Percentiles rank a stretch among this genome's conserved stretches.
phyloP scores from a whole-genome alignment of 2,113 vertebrate genomes.

The Bagarius yarrelli region DNA sequence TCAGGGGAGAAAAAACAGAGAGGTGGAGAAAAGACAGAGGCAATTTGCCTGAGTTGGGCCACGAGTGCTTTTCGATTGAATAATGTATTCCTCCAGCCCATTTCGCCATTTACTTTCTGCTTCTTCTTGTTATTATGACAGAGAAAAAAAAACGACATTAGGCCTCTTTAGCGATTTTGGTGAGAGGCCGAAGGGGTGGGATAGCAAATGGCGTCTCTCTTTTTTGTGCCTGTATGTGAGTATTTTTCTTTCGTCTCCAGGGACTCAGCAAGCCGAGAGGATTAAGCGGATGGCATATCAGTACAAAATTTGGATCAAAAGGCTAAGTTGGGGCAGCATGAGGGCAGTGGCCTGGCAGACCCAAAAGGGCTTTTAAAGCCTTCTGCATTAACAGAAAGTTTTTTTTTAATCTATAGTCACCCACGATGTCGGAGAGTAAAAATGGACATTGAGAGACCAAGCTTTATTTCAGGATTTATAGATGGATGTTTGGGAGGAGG shows the following conservation, averaged over 20 bases:
- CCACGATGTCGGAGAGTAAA: constrained; percentile 64
- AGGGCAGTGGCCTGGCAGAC: constrained; percentile 60
- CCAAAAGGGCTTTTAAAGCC: constrained; percentile 68
- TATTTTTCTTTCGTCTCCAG: constrained; percentile 43
- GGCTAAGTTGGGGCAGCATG: constrained; percentile 59
- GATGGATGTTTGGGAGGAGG: constrained; percentile 26
- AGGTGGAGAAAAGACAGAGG: constrained; percentile 37
- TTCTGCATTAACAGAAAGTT: constrained; percentile 67
- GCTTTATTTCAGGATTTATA: constrained; percentile 53
- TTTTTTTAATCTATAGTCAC: constrained; percentile 62
- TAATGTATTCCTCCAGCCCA: constrained; percentile 59
- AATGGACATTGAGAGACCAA: constrained; percentile 58
- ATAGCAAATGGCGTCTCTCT: background rate
- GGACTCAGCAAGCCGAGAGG: constrained; percentile 51
- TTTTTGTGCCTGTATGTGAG: constrained; percentile 26
- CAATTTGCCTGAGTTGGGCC: constrained; percentile 64
- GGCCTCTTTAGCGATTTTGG: constrained; percentile 51
- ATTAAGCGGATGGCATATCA: constrained; percentile 59
- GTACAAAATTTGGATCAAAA: constrained; percentile 65
- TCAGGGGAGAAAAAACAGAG: constrained; percentile 25
- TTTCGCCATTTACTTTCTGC: constrained; percentile 64
- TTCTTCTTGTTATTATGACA: constrained; percentile 60
- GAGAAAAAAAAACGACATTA: constrained; percentile 65
- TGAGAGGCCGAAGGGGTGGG: constrained; percentile 17
- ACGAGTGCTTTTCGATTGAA: constrained; percentile 62